Evolutionary conservation across 2,888 invertebrate genomes (phyloP).

Genomic region (Melinaea marsaeus): DNA sequence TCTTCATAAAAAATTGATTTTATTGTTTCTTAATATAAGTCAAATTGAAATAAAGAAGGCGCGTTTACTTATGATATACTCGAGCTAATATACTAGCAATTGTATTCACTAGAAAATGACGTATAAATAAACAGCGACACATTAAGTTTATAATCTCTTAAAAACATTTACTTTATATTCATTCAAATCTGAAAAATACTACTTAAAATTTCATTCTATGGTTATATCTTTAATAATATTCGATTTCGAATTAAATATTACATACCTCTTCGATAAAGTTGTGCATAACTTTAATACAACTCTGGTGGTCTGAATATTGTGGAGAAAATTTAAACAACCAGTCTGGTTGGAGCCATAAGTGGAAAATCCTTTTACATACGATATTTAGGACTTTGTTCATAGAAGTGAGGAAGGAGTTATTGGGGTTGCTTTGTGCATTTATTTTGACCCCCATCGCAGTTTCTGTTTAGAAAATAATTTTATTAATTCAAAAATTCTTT

Average conservation of each 20-base stretch:
- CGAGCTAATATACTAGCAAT: too few relatives aligned
- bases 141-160: too few relatives aligned
- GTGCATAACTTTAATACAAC: slow-evolving; percentile 77
- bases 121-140: too few relatives aligned
- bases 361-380: slow-evolving; percentile 60
- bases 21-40: too few relatives aligned
- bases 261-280: slow-evolving; percentile 74
- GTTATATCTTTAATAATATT: too few relatives aligned
- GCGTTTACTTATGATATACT: too few relatives aligned
- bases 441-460: slow-evolving; percentile 64
- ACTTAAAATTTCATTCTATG: too few relatives aligned
- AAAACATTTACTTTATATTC: too few relatives aligned
- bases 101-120: too few relatives aligned
- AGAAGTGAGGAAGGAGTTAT: slow-evolving; percentile 53
- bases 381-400: slow-evolving; percentile 50
- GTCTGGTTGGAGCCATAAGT: slow-evolving; percentile 70
- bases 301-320: slow-evolving; percentile 69
- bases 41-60: too few relatives aligned
- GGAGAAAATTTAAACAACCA: slow-evolving; percentile 76
- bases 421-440: slow-evolving; percentile 54
- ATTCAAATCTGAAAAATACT: not conserved
- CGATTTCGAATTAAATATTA: not conserved
- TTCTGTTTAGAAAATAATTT: slow-evolving; percentile 42
- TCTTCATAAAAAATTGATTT: not conserved
- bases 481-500: not conserved